A percentile compares a stretch with the other conserved stretches of the same genome.
Conservation (phyloP, 2,888 invertebrate genomes). For the Toxonevra muliebris region DNA sequence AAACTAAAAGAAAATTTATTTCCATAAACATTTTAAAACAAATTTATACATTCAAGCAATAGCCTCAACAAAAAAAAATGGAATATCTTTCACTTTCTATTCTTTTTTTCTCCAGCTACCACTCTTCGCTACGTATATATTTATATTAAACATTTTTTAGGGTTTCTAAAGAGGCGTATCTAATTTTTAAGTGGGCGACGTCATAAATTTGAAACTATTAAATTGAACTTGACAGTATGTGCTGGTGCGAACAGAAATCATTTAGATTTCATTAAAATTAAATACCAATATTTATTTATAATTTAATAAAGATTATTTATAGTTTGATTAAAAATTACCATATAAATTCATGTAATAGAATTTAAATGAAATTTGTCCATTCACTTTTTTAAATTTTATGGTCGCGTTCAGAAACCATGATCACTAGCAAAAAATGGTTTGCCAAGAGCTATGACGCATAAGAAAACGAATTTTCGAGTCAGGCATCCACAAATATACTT, state of each 20-base stretch:
- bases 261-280: background rate
- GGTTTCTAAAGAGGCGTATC: constrained; percentile 42
- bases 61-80: background rate
- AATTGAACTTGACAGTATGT: constrained; percentile 41
- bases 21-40: constrained; percentile 53
- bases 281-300: background rate
- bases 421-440: too few relatives aligned
- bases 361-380: too few relatives aligned
- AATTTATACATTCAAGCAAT: background rate
- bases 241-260: constrained; percentile 14
- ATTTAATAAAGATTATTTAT: too few relatives aligned
- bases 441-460: too few relatives aligned
- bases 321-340: too few relatives aligned
- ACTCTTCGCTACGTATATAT: background rate
- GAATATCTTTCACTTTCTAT: constrained; percentile 38
- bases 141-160: constrained; percentile 18
- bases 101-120: constrained; percentile 31
- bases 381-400: too few relatives aligned
- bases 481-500: too few relatives aligned
- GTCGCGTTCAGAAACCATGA: too few relatives aligned
- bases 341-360: too few relatives aligned
- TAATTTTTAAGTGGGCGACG: constrained; percentile 55
- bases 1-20: constrained; percentile 52
- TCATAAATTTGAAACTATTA: constrained; percentile 49
- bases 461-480: too few relatives aligned